phyloP scores from a whole-genome alignment of 2,888 invertebrate genomes.

The Petrolisthes cinctipes region DNA sequence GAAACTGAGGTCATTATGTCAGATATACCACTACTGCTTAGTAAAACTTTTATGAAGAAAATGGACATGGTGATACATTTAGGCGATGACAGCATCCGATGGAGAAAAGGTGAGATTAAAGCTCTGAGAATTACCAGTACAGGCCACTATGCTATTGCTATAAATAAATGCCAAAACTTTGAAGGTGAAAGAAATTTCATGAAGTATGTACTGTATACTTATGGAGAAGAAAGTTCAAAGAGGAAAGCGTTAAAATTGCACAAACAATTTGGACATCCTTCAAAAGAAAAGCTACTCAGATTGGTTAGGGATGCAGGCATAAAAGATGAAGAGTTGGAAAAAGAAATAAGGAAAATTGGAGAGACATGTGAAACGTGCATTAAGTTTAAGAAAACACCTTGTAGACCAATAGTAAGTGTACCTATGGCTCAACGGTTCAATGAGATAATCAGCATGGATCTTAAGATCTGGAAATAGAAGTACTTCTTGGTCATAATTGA shows the following conservation, averaged over 20 bases:
- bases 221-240: not conserved
- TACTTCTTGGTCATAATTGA: too few relatives aligned
- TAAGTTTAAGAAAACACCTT: conserved; percentile 3
- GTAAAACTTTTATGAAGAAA: conserved; percentile 12
- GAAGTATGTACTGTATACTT: not conserved
- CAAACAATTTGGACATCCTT: conserved; percentile 12
- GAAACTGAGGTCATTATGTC: not conserved
- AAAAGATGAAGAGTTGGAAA: not conserved
- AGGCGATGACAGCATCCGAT: not conserved
- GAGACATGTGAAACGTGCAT: conserved; percentile 1
- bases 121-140: not conserved
- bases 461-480: too few relatives aligned
- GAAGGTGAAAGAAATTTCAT: too few relatives aligned
- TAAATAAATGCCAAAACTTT: too few relatives aligned
- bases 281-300: conserved; percentile 1
- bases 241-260: not conserved
- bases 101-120: not conserved
- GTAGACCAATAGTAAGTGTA: conserved; percentile 3
- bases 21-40: not conserved
- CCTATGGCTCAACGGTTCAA: not conserved
- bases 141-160: too few relatives aligned
- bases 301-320: not conserved
- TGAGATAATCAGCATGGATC: too few relatives aligned
- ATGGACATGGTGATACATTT: conserved; percentile 17
- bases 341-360: not conserved